These are phyloP conservation scores for Adrianichthys oophorus DNA, from an alignment of 2,797 vertebrate genomes.

Conservation along the genomic window DNA sequence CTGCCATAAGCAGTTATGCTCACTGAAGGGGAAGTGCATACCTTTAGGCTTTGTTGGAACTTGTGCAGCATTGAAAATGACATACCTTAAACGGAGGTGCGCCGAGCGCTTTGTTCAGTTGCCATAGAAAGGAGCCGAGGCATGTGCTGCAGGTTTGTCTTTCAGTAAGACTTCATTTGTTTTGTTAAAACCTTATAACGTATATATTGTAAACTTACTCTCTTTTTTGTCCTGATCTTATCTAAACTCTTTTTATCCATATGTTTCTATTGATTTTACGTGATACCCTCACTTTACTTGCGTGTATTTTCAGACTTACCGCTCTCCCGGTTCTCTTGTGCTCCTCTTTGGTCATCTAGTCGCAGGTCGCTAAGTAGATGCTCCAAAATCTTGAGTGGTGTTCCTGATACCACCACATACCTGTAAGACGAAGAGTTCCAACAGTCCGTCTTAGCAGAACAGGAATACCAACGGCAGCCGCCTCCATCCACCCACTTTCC, in stretches of 20 bases:
- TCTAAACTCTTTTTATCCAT: not conserved
- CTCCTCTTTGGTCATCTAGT: constrained; percentile 85
- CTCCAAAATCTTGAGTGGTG: constrained; percentile 97
- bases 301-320: constrained; percentile 70
- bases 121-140: not conserved
- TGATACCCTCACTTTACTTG: not conserved
- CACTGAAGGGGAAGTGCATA: constrained; percentile 13
- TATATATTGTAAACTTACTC: not conserved
- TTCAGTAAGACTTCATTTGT: not conserved
- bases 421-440: constrained; percentile 78
- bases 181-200: not conserved
- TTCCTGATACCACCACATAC: constrained; percentile 96
- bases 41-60: constrained; percentile 46
- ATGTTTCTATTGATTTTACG: not conserved
- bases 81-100: constrained; percentile 21
- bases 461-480: constrained; percentile 62
- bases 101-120: not conserved
- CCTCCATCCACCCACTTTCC: constrained; percentile 22
- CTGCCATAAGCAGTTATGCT: constrained; percentile 5
- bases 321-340: constrained; percentile 87
- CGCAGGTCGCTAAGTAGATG: constrained; percentile 93
- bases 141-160: not conserved
- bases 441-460: constrained; percentile 82
- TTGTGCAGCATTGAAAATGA: constrained; percentile 20
- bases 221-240: not conserved